Percentiles rank a stretch among this genome's conserved stretches.
Conservation (phyloP, 23 tunicate species). For the Halocynthia aurantium region DNA sequence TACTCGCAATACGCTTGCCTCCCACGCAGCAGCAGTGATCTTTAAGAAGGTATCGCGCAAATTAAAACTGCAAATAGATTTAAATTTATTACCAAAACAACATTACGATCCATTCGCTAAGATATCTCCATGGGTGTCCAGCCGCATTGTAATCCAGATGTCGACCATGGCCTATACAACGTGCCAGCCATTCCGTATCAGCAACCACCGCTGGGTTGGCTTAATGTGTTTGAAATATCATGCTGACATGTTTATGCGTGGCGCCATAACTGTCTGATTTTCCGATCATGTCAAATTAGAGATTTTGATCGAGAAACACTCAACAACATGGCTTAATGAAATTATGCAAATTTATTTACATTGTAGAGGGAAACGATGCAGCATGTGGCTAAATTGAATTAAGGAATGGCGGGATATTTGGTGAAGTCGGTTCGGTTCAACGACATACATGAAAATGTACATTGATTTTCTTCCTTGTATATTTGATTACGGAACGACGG, state of each 20-base stretch:
- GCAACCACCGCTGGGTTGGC: not conserved
- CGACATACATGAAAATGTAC: constrained; percentile 2
- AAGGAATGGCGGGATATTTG: not conserved
- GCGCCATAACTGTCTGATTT: constrained; percentile 1
- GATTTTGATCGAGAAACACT: not conserved
- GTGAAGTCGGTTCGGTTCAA: not conserved
- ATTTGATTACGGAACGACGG: constrained; percentile 18
- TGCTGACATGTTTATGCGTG: constrained; percentile 32
- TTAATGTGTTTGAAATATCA: not conserved
- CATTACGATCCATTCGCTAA: not conserved
- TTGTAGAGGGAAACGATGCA: constrained; percentile 2
- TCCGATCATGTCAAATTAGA: no score
- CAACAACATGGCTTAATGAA: constrained; percentile 22
- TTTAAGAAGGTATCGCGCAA: no score
- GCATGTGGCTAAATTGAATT: constrained; percentile 29
- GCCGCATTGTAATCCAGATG: constrained; percentile 6
- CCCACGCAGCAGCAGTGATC: no score
- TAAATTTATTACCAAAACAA: no score
- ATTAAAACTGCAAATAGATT: no score
- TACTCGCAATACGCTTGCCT: no score
- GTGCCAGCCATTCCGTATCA: not conserved
- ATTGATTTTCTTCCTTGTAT: constrained; percentile 19
- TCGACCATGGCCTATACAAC: not conserved
- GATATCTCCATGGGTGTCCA: not conserved
- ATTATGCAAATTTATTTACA: constrained; percentile 34